Evolutionary conservation across 2,113 vertebrate genomes (phyloP).

Genomic region (Psilopsiagon aurifrons): DNA sequence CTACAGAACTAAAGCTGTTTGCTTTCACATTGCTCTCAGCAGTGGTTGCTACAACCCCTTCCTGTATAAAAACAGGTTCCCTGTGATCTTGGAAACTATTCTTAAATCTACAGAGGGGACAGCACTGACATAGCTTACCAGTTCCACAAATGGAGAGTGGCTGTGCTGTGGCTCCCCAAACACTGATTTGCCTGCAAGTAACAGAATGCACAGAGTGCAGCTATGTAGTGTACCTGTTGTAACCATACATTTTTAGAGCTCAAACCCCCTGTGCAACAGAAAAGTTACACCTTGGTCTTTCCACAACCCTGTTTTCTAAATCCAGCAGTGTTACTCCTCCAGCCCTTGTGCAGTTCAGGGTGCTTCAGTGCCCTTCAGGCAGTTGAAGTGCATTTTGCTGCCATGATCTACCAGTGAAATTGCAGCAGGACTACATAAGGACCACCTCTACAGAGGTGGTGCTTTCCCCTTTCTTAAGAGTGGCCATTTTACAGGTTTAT

Average conservation of each 20-base stretch:
- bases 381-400: background rate
- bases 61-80: background rate
- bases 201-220: background rate
- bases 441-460: background rate
- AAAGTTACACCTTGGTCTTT: background rate
- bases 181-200: fast-evolving
- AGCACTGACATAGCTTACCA: background rate
- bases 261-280: background rate
- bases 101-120: background rate
- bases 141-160: background rate
- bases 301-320: background rate
- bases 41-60: background rate
- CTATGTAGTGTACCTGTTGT: background rate
- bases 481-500: background rate
- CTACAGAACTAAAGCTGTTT: background rate
- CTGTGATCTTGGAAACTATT: background rate
- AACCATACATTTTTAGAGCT: background rate
- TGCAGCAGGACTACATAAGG: fast-evolving
- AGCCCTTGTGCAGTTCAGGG: background rate
- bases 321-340: background rate
- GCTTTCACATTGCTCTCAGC: background rate
- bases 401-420: background rate
- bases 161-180: background rate
- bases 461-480: background rate
- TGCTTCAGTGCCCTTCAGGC: background rate